Evolutionary conservation across 1,140 invertebrate genomes (phyloP).

Genomic region (Drosophila nasuta): DNA sequence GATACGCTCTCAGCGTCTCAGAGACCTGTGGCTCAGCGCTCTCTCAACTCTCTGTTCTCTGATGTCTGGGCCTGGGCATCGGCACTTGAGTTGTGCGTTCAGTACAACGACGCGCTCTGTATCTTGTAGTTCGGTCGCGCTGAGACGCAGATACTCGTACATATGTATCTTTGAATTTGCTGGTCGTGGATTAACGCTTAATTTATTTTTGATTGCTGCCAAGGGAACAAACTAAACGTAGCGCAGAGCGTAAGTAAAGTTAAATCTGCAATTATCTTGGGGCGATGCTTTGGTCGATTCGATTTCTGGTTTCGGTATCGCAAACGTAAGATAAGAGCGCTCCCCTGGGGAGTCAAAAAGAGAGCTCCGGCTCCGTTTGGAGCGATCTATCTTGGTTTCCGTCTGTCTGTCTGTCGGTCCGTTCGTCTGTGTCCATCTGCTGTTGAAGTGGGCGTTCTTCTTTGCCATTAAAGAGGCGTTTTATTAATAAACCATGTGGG

Average conservation of each 20-base stretch:
- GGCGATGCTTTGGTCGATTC: slow-evolving; percentile 31
- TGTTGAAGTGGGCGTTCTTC: slow-evolving; percentile 62
- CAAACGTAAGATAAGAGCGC: slow-evolving; percentile 28
- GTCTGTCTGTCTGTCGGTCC: slow-evolving; percentile 1
- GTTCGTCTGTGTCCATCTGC: slow-evolving; percentile 28
- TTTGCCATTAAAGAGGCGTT: slow-evolving; percentile 60
- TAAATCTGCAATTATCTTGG: slow-evolving; percentile 57
- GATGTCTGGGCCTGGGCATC: slow-evolving; percentile 15
- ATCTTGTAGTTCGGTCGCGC: slow-evolving; percentile 67
- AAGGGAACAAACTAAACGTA: slow-evolving; percentile 36
- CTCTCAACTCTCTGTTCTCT: too few relatives aligned
- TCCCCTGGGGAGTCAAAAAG: slow-evolving; percentile 20
- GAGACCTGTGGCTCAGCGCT: slow-evolving; percentile 35
- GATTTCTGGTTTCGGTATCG: slow-evolving; percentile 21
- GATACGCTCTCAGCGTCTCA: slow-evolving; percentile 49
- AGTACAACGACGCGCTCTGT: slow-evolving; percentile 62
- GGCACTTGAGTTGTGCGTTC: slow-evolving; percentile 49
- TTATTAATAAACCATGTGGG: slow-evolving; percentile 51
- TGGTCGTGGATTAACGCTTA: slow-evolving; percentile 65
- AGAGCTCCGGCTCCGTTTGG: slow-evolving; percentile 15
- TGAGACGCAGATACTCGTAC: slow-evolving; percentile 3
- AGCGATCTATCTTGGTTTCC: slow-evolving; percentile 13
- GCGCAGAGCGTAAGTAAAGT: slow-evolving; percentile 69
- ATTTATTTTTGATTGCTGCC: slow-evolving; percentile 75
- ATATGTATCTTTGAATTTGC: slow-evolving; percentile 41